Base-by-base conservation (phyloP, 2,113 vertebrate genomes). In the Sceloporus tristichus region DNA sequence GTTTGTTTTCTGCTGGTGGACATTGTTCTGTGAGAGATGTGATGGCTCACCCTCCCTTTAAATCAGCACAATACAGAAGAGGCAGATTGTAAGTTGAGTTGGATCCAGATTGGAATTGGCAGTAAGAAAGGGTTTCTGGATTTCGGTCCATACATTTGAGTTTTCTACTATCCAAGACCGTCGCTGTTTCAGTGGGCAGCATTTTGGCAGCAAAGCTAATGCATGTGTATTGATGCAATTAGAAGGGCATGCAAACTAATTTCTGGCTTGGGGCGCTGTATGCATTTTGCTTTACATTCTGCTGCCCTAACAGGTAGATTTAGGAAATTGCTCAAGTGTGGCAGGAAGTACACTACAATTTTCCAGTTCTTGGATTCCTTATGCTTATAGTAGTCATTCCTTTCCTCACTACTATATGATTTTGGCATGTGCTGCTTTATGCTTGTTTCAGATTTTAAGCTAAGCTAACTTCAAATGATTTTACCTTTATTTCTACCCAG, bases 141-240 rank as follows among this genome's bases (percentile, higher is more conserved):
- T 78, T 91, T 91, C 92, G 25, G 11, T 90, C 29, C 90, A 85
- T 87, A 85, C 84, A 40, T 93, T 34, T 38, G 59, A 68, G 59
- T 83, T 76, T 95, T 90, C 27, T 80, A 9, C 80, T 34, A 83
- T 84, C 65, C 79, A 89, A 88, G 10, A 1, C 25, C 56, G 1
- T 82, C 92, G 71, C n/a, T 91, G 90, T 91, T 90, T 79, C 91
- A 86, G 53, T 85, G 82, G 88, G 75, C 66, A 89, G 83, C 91
- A 0, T 79, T 89, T 91, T 95, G 93, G 94, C 93, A 92, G 93
- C 93, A 91, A 79, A 85, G 92, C 94, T 86, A 94, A 94, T 94
- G 90, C 93, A 89, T 94, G 91, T 90, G 27, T 91, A 93, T 91
- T 87, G 92, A 93, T 93, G 93, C 92, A 94, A 95, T 95, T 94